A percentile compares a stretch with the other conserved stretches of the same genome.
These are phyloP conservation scores for Amiota mariae DNA, from an alignment of 2,888 invertebrate genomes.

Conservation along the genomic window DNA sequence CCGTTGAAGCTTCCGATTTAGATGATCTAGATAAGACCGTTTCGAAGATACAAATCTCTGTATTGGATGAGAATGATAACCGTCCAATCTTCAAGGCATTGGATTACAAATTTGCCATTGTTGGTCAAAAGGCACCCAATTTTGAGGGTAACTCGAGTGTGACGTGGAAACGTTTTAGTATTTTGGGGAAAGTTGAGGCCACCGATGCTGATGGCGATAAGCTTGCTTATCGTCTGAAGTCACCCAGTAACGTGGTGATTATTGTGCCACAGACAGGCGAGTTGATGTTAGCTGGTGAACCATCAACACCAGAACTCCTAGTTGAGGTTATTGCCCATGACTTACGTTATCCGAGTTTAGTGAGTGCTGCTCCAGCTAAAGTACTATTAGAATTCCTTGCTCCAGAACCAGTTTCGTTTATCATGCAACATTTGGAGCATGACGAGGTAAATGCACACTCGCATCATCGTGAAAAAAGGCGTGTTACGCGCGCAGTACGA, in stretches of 20 bases:
- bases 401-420: slow-evolving; percentile 76
- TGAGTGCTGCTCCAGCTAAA: slow-evolving; percentile 82
- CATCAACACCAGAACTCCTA: slow-evolving; percentile 78
- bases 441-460: slow-evolving; percentile 74
- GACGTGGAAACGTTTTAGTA: slow-evolving; percentile 85
- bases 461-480: slow-evolving; percentile 82
- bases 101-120: slow-evolving; percentile 85
- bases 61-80: slow-evolving; percentile 94
- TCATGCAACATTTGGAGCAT: slow-evolving; percentile 76
- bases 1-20: slow-evolving; percentile 86
- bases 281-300: slow-evolving; percentile 86
- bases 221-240: slow-evolving; percentile 88
- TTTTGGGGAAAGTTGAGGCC: slow-evolving; percentile 89
- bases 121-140: slow-evolving; percentile 77
- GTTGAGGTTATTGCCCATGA: slow-evolving; percentile 89
- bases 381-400: slow-evolving; percentile 84
- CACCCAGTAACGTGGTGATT: slow-evolving; percentile 87
- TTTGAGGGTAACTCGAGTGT: slow-evolving; percentile 77
- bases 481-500: slow-evolving; percentile 91
- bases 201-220: slow-evolving; percentile 93
- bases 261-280: slow-evolving; percentile 96
- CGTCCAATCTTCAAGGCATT: slow-evolving; percentile 87
- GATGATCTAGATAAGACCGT: slow-evolving; percentile 87
- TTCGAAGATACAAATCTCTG: slow-evolving; percentile 83
- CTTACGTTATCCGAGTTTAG: slow-evolving; percentile 82